These are phyloP conservation scores for Ochropleura plecta DNA, from an alignment of 2,888 invertebrate genomes.

Conservation along the genomic window DNA sequence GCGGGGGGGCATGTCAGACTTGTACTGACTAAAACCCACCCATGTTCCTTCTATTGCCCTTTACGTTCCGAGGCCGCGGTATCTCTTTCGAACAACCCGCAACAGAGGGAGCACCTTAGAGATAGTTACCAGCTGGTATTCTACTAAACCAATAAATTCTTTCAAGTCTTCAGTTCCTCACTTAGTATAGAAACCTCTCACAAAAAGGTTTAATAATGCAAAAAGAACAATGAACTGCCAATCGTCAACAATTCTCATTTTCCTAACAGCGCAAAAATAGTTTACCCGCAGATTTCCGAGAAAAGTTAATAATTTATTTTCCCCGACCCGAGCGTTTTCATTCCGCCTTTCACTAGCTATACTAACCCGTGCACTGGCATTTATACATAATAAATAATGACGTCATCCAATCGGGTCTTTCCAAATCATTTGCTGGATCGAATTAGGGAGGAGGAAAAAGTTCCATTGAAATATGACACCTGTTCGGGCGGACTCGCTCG, in stretches of 20 bases:
- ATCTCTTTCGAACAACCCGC: no score
- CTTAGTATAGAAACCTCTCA: background rate
- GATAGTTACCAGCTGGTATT: background rate
- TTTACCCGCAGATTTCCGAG: conserved; percentile 46
- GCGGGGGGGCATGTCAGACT: no score
- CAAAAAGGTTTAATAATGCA: conserved; percentile 5
- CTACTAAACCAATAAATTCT: background rate
- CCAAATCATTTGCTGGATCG: conserved; percentile 77
- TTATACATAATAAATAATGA: conserved; percentile 64
- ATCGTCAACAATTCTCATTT: conserved; percentile 25
- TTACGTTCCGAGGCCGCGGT: no score
- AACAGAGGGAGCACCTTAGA: no score
- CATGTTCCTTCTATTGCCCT: no score
- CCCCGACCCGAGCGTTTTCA: conserved; percentile 39
- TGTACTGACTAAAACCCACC: no score
- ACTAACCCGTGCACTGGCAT: conserved; percentile 54
- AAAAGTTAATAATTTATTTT: conserved; percentile 53
- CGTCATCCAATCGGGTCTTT: conserved; percentile 73
- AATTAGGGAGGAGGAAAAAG: conserved; percentile 69
- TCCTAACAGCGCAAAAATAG: conserved; percentile 40
- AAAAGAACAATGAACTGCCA: background rate
- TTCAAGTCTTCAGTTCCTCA: background rate
- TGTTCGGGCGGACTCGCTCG: conserved; percentile 68
- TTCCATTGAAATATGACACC: conserved; percentile 78
- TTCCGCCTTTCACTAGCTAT: conserved; percentile 36